These are phyloP conservation scores for Bergia puertoricense DNA, from an alignment of 92 coral and sea anemone genomes.

Conservation along the genomic window DNA sequence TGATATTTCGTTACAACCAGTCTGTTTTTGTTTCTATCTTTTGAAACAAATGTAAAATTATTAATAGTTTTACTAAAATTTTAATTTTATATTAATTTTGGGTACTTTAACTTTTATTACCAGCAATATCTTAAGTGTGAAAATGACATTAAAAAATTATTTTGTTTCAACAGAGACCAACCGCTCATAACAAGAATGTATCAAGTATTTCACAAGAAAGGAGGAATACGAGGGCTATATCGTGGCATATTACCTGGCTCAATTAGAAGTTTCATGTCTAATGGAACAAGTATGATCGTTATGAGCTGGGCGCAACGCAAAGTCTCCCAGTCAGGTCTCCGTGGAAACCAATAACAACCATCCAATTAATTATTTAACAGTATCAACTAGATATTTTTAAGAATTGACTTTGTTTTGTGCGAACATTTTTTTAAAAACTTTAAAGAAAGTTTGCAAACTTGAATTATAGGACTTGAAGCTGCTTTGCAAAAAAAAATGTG, in stretches of 20 bases:
- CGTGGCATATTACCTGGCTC: constrained; percentile 88
- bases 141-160: not conserved
- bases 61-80: not conserved
- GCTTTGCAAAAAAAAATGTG: no score
- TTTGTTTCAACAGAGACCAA: constrained; percentile 62
- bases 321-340: constrained; percentile 83
- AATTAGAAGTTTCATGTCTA: constrained; percentile 88
- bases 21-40: no score
- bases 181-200: constrained; percentile 82
- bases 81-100: no score
- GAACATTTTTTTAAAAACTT: no score
- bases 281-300: constrained; percentile 91
- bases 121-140: not conserved
- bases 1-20: no score
- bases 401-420: not conserved
- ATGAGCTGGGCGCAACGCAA: constrained; percentile 94
- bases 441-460: no score
- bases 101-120: not conserved
- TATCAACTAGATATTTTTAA: not conserved
- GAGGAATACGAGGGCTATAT: constrained; percentile 81
- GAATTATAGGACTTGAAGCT: no score
- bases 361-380: not conserved
- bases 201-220: constrained; percentile 71
- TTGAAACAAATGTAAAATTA: not conserved
- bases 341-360: constrained; percentile 49